Evolutionary conservation across 1,140 invertebrate genomes (phyloP), one percentile per base, ranked within the genome.

Genomic region (Triops longicaudatus): DNA sequence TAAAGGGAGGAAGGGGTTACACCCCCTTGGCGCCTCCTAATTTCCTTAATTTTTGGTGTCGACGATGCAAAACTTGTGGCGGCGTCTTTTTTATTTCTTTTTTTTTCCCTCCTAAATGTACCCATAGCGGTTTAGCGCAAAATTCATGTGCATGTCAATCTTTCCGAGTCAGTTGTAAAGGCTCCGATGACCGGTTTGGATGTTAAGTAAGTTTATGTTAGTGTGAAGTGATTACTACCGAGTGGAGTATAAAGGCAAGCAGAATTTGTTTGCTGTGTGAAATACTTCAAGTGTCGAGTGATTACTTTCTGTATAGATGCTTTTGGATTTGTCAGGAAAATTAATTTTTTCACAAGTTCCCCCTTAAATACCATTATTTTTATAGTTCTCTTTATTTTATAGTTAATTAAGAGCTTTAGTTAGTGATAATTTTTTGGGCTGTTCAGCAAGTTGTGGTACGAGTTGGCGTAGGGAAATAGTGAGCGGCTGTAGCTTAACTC

Each of bases 21-120:
- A 63, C 50, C 50, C 50, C 50, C 50, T 63, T 63, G 50, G 50
- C 50, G 50, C 50, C 50, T 63, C 3, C 50, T 63, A 63, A 63
- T 63, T 63, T 63, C 50, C 50, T 63, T 63, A 63, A 63, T 63
- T 63, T 63, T 63, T 63, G 22, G 50, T n/a, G 50, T 63, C 50
- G 50, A 14, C 50, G 50, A 63, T 63, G 50, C 50, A 63, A 63
- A 63, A 22, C 31, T 37, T 37, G 31, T 37, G 31, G 2, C 31
- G 31, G 31, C 31, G 31, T 37, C 31, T 37, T 63, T 44, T 63
- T 63, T 63, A n/a, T 63, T 22, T 22, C 7, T 50, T 50, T 50
- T 50, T 50, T 50, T 50, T n/a, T n/a, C n/a, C 12, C 1, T 14
- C 4, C 12, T 14, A 22, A 22, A 22, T n/a, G 17, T 14, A 63